A percentile compares a stretch with the other conserved stretches of the same genome.
These are phyloP conservation scores for Archegozetes longisetosus DNA, from an alignment of 1,140 invertebrate genomes.

Conservation along the genomic window DNA sequence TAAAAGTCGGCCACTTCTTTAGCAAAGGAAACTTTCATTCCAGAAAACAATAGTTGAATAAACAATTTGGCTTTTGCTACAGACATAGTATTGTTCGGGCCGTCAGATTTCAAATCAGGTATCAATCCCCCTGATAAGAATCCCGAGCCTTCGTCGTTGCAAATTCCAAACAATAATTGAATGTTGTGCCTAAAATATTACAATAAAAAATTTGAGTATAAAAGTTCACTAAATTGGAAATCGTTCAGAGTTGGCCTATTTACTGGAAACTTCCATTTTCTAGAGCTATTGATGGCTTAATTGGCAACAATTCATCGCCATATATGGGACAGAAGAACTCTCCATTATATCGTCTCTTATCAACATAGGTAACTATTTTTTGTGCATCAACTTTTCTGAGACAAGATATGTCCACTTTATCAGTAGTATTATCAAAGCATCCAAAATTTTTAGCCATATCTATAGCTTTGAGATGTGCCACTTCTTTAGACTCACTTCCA, in stretches of 20 bases:
- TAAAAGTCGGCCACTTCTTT: constrained; percentile 2
- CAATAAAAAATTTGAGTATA: neutral
- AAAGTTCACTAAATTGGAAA: neutral
- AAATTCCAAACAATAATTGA: neutral
- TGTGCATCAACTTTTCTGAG: neutral
- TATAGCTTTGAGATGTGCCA: neutral
- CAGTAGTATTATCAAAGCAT: neutral
- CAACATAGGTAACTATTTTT: neutral
- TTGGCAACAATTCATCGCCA: constrained; percentile 1
- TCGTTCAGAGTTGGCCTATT: neutral
- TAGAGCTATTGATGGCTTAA: constrained; percentile 3
- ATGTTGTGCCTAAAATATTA: neutral
- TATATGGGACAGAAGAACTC: neutral
- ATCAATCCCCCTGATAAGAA: neutral
- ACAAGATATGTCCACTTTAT: neutral
- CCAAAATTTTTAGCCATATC: neutral
- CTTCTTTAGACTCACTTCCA: neutral
- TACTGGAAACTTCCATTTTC: constrained; percentile 4
- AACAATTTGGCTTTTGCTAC: neutral
- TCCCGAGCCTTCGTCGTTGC: neutral
- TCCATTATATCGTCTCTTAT: neutral
- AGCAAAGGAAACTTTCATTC: neutral
- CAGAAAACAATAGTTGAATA: neutral
- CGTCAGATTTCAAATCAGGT: neutral
- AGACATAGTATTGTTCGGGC: neutral